These are phyloP conservation scores for Aptenodytes forsteri DNA, from an alignment of 2,113 vertebrate genomes.

Conservation along the genomic window DNA sequence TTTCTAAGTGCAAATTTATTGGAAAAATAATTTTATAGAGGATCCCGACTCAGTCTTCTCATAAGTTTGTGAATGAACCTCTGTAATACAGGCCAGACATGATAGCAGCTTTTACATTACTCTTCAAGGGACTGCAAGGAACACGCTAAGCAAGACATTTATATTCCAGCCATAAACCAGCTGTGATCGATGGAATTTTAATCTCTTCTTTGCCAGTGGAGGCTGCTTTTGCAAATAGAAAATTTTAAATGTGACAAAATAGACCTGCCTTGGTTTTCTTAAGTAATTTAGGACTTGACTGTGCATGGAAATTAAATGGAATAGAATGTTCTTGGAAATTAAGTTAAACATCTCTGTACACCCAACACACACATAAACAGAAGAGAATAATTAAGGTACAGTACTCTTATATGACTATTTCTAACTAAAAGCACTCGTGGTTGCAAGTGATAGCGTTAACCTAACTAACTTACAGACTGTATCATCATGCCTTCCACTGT, in stretches of 20 bases:
- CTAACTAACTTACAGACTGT: neutral
- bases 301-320: neutral
- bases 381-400: neutral
- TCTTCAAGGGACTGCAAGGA: neutral
- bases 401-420: neutral
- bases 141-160: neutral
- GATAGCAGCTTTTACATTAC: neutral
- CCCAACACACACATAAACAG: neutral
- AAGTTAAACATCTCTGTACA: neutral
- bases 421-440: neutral
- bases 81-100: neutral
- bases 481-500: neutral
- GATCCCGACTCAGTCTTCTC: neutral
- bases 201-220: neutral
- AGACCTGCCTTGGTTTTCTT: neutral
- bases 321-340: neutral
- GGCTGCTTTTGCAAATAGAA: neutral
- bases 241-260: neutral
- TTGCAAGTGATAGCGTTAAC: neutral
- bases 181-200: constrained; percentile 7
- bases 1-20: neutral
- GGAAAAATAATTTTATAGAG: neutral
- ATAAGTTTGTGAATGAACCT: neutral
- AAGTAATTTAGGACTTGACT: neutral
- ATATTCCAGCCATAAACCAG: neutral